Percentiles rank a stretch among this genome's conserved stretches.
These are phyloP conservation scores for Byasa hedistus DNA, from an alignment of 2,888 invertebrate species.

Conservation along the genomic window DNA sequence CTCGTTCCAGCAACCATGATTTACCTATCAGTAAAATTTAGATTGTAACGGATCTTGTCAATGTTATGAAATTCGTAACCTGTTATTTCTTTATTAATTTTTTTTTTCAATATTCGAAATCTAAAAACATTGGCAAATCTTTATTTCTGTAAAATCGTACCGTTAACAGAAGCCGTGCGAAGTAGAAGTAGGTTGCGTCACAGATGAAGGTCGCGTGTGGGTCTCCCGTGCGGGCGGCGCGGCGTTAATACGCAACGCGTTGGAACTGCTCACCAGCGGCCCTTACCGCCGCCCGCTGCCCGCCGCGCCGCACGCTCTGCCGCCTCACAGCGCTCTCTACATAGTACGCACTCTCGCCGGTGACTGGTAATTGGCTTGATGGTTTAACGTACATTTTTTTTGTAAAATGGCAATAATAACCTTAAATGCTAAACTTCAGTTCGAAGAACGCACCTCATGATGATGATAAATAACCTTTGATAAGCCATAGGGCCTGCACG, in stretches of 20 bases:
- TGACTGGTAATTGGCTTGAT: conserved; percentile 58
- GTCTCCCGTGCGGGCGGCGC: conserved; percentile 72
- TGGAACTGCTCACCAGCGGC: conserved; percentile 65
- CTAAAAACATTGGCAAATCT: not conserved
- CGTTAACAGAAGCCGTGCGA: conserved; percentile 58
- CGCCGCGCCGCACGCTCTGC: conserved; percentile 65
- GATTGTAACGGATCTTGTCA: too few species aligned
- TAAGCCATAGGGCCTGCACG: too few species aligned
- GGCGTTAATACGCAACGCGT: conserved; percentile 60
- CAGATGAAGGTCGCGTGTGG: conserved; percentile 72
- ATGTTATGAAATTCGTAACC: too few species aligned
- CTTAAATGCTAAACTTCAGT: too few species aligned
- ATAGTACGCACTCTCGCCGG: conserved; percentile 74
- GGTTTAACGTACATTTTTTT: not conserved
- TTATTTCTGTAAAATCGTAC: not conserved
- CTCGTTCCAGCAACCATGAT: too few species aligned
- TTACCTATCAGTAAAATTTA: too few species aligned
- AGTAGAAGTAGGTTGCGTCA: conserved; percentile 73
- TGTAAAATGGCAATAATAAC: too few species aligned
- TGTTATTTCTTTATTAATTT: not conserved
- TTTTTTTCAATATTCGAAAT: not conserved
- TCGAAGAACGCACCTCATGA: too few species aligned
- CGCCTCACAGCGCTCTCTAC: conserved; percentile 62
- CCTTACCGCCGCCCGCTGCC: conserved; percentile 71
- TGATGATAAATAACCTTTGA: too few species aligned